phyloP scores from a whole-genome alignment of 2,113 vertebrate species.

The Gallinago paraguaiae region DNA sequence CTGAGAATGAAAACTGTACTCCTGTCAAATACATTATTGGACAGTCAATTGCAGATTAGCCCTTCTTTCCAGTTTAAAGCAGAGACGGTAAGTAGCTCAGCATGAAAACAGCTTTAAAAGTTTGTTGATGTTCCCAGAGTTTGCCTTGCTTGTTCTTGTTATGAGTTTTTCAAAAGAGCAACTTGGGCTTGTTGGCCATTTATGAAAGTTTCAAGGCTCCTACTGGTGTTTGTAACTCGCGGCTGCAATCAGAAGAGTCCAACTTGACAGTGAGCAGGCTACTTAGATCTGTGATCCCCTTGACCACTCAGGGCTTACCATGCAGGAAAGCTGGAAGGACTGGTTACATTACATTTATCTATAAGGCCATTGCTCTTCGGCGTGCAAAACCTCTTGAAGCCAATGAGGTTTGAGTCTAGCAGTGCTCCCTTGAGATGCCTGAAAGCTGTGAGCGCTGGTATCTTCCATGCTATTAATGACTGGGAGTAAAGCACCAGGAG shows the following conservation, averaged over 20 bases:
- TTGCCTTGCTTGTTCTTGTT: background rate
- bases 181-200: background rate
- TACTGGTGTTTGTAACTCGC: background rate
- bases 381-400: background rate
- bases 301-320: background rate
- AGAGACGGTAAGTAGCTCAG: background rate
- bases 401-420: background rate
- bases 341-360: background rate
- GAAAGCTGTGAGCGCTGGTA: fast-evolving
- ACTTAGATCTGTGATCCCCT: background rate
- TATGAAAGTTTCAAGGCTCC: background rate
- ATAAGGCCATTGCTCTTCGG: background rate
- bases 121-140: background rate
- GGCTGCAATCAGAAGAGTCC: background rate
- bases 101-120: background rate
- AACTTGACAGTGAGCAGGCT: background rate
- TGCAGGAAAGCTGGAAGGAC: background rate
- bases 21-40: background rate
- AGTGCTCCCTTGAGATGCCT: background rate
- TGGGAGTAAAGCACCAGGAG: background rate
- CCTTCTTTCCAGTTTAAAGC: constrained; percentile 1
- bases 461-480: background rate
- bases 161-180: background rate
- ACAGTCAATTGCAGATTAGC: constrained; percentile 28
- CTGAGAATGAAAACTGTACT: background rate